A percentile compares a stretch with the other conserved stretches of the same genome.
Evolutionary conservation across 2,797 vertebrate species (phyloP).

Genomic region (Ibycter americanus): DNA sequence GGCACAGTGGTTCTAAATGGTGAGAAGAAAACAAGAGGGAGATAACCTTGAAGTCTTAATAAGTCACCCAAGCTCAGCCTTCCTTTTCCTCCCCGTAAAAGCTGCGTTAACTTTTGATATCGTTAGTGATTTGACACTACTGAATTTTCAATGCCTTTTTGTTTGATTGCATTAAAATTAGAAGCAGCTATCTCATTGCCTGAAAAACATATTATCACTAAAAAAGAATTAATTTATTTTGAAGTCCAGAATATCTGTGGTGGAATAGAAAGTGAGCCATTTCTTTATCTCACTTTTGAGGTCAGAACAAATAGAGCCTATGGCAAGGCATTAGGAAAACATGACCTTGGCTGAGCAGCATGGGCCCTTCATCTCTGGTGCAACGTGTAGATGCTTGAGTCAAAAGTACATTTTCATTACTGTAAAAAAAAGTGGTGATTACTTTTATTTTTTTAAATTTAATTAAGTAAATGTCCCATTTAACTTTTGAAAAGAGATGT

Average conservation of each 20-base stretch:
- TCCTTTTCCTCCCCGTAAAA: not conserved
- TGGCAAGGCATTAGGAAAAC: slow-evolving; percentile 50
- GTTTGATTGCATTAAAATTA: not conserved
- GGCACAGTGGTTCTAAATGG: not conserved
- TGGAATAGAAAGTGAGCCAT: not conserved
- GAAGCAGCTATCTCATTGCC: not conserved
- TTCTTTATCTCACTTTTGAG: slow-evolving; percentile 50
- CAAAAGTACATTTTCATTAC: slow-evolving; percentile 19
- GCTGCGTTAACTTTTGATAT: not conserved
- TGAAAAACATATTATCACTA: not conserved
- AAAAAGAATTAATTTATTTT: slow-evolving; percentile 18
- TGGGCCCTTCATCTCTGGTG: not conserved
- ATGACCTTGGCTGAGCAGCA: slow-evolving; percentile 32
- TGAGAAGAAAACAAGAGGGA: not conserved
- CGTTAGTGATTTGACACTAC: not conserved
- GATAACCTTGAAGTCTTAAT: not conserved
- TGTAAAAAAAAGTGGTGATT: not conserved
- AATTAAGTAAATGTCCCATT: fast-evolving
- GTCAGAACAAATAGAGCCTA: slow-evolving; percentile 60
- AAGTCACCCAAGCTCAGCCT: not conserved
- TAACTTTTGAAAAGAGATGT: not conserved
- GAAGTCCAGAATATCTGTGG: slow-evolving; percentile 19
- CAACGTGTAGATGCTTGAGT: not conserved
- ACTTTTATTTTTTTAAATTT: not conserved
- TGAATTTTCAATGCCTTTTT: not conserved